phyloP scores from a whole-genome alignment of 2,113 vertebrate genomes.

The Perca flavescens region DNA sequence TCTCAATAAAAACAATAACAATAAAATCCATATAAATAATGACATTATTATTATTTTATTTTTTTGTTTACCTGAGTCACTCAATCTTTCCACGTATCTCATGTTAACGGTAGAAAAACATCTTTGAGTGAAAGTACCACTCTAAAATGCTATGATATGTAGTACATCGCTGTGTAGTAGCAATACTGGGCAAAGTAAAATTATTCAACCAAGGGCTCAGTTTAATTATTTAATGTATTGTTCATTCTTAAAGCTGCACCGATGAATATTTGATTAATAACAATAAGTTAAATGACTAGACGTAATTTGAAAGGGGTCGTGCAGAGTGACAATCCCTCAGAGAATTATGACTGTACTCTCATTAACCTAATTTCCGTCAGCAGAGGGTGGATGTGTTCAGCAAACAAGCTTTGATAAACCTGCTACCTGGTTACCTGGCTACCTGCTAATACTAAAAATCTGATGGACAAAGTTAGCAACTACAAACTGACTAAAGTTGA shows the following conservation, averaged over 20 bases:
- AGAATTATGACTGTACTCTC: not conserved
- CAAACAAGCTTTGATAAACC: not conserved
- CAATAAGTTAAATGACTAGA: not conserved
- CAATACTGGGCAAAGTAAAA: not conserved
- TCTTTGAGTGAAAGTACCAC: too few species aligned
- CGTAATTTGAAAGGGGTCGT: not conserved
- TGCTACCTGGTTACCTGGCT: not conserved
- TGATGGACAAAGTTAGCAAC: not conserved
- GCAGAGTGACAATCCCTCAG: not conserved
- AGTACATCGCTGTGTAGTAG: not conserved
- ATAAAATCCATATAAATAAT: too few species aligned
- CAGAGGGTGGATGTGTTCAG: conserved; percentile 6
- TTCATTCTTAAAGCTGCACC: not conserved
- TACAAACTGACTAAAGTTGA: not conserved
- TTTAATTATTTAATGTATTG: conserved; percentile 7
- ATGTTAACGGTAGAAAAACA: not conserved
- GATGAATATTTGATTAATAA: not conserved
- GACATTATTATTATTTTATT: not conserved
- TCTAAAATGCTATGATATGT: not conserved
- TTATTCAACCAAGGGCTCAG: not conserved
- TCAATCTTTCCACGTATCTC: not conserved
- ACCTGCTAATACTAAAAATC: too few species aligned
- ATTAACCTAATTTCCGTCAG: not conserved
- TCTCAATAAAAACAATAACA: too few species aligned
- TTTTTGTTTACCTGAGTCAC: not conserved